Evolutionary conservation across 2,888 invertebrate genomes (phyloP), one percentile per base, ranked within the genome.

Genomic region (Tineola bisselliella): DNA sequence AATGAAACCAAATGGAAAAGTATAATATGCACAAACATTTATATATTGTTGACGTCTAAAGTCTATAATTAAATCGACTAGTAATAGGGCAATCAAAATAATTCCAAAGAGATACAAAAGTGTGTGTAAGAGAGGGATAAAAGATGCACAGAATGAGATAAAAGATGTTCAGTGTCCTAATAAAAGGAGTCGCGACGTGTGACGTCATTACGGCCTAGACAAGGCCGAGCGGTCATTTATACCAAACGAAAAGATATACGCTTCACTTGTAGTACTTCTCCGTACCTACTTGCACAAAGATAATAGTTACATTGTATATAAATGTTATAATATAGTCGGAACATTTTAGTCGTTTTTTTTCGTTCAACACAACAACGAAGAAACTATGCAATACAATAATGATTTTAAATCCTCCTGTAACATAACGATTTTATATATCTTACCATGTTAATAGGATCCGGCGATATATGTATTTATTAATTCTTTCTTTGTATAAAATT

Each of bases 161-260:
- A n/a, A 38, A 38, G 38, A 38, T 38, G 74, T 78, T 77, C 71
- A 65, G 73, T 76, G 74, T 76, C 74, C 77, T 68, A 79, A 81
- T 79, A 81, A 81, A 83, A 83, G 73, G 73, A 78, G 77, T 77
- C 75, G 78, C 75, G 72, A 74, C 76, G 77, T 79, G 76, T 87
- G 86, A 84, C 86, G 86, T 87, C 86, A 84, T 74, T 79, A 76
- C 76, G 86, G 84, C 86, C 86, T 87, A 86, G 86, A 84, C 86
- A 86, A 86, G 86, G 86, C 84, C 86, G 86, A 76, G 75, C 84
- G 83, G 84, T 81, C 83, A 78, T 81, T 48, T 48, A 48, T 48
- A 48, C 17, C 48, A n/a, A 15, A 38, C 38, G 38, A 38, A 4
- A 38, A 31, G 10, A 38, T 38, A n/a, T 38, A 12, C 38, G 11